phyloP scores from a whole-genome alignment of 35 echinoderm and acorn worm species.

The Nesometra sesokonis region DNA sequence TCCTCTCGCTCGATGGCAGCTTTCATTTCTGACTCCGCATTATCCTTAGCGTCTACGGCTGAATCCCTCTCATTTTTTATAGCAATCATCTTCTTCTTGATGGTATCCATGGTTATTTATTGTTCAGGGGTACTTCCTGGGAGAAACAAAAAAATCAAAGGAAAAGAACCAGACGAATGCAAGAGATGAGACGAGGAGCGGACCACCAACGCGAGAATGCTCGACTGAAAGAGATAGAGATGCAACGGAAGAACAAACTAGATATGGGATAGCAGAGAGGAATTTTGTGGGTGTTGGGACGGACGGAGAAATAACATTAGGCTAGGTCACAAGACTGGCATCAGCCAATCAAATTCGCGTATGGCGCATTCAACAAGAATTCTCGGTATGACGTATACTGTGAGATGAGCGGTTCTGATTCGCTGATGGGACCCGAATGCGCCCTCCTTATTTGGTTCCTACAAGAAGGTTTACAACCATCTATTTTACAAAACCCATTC shows the following conservation, averaged over 20 bases:
- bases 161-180: neutral
- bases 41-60: conserved; percentile 52
- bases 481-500: neutral
- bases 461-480: neutral
- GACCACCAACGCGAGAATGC: neutral
- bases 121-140: neutral
- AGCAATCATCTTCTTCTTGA: conserved; percentile 74
- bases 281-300: neutral
- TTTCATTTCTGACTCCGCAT: conserved; percentile 44
- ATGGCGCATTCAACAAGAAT: neutral
- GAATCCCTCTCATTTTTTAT: conserved; percentile 53
- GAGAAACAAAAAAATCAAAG: neutral
- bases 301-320: neutral
- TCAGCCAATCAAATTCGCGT: neutral
- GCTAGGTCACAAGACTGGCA: neutral
- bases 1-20: conserved; percentile 42
- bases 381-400: neutral
- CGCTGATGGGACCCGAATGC: neutral
- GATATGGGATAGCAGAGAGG: neutral
- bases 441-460: neutral
- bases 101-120: conserved; percentile 43
- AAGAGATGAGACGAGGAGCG: neutral
- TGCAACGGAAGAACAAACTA: neutral
- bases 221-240: neutral
- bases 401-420: neutral